Base-by-base conservation (phyloP, 2,797 vertebrate genomes). In the Parambassis ranga region DNA sequence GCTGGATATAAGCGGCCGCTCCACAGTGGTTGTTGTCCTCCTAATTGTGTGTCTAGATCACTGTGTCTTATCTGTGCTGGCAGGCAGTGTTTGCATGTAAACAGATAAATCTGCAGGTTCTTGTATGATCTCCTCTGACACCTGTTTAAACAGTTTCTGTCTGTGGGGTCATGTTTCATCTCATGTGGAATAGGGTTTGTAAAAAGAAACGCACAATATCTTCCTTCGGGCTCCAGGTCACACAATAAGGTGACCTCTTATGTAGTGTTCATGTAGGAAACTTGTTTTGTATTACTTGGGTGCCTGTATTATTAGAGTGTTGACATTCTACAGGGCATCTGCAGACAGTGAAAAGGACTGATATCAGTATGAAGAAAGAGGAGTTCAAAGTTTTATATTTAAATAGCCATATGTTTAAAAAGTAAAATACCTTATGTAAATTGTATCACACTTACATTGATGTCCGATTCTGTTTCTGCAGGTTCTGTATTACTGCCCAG, bases 401-500 rank as follows among this genome's bases (percentile, higher is more conserved):
- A n/a, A n/a, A n/a, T n/a, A n/a, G n/a, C n/a, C n/a, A n/a, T n/a
- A n/a, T 7, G 3, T 24, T 7, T 13, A 7, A 23, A 22, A 37
- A 38, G 15, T 16, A 4, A 32, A 18, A 59, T n/a, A n/a, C n/a
- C n/a, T n/a, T n/a, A n/a, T n/a, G n/a, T n/a, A n/a, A n/a, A n/a
- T n/a, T n/a, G n/a, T n/a, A n/a, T n/a, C n/a, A n/a, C n/a, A n/a
- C n/a, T n/a, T n/a, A n/a, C n/a, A 13, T 50, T 53, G 1, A 3
- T 28, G 11, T 46, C 1, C 19, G 5, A 0, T 46, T 47, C n/a
- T n/a, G 13, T 3, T 44, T 3, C 47, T 73, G 11, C 76, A 99
- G 97, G 96, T 98, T 20, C 89, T 99, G 10, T 96, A 95, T 88
- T 95, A 97, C 83, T 99, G 97, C 67, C 97, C 97, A 53, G 95